Evolutionary conservation across 2,888 invertebrate genomes (phyloP), one percentile per base, ranked within the genome.

Genomic region (Minunthozetes semirufus): DNA sequence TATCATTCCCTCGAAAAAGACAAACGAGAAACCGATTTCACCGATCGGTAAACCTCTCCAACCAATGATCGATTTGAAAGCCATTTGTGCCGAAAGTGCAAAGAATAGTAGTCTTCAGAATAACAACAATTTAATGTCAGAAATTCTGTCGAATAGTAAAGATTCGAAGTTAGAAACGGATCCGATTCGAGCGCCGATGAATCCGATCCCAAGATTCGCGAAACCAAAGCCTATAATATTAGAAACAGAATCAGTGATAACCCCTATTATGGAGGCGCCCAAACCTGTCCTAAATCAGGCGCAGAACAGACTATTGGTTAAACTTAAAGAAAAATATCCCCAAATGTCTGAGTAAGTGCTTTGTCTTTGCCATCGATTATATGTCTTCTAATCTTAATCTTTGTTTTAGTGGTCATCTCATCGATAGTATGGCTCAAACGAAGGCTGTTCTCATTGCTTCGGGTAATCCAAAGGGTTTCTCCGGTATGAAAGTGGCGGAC

Each of bases 381-480:
- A 17, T 11, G 48, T 11, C 6, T 17, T 13, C 48, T 17, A 48
- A 13, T 48, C 17, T 48, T 4, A 13, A 17, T 4, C 17, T 48
- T 17, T 63, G 3, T 33, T 63, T 2, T n/a, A 63, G 63, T 63
- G 63, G 33, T 19, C 13, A 33, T 33, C 33, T 63, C 6, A 15
- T 63, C 17, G 63, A 63, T 63, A 29, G 63, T 63, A 63, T 63
- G 33, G 15, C 63, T 27, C 63, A 63, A 33, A 63, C 63, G 8
- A 63, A 63, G 33, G 15, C 29, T 15, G 11, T 13, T 6, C 33
- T 63, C 6, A 29, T 63, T 19, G 33, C 6, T 29, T 9, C 63
- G 17, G 63, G 63, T 22, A 33, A 33, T 63, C 63, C 29, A 6
- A 63, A 63, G 33, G 63, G 63, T 33, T 63, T 63, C 17, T 29